These are phyloP conservation scores for Corythornis madagascariensis DNA, from an alignment of 2,113 vertebrate species.

Conservation along the genomic window DNA sequence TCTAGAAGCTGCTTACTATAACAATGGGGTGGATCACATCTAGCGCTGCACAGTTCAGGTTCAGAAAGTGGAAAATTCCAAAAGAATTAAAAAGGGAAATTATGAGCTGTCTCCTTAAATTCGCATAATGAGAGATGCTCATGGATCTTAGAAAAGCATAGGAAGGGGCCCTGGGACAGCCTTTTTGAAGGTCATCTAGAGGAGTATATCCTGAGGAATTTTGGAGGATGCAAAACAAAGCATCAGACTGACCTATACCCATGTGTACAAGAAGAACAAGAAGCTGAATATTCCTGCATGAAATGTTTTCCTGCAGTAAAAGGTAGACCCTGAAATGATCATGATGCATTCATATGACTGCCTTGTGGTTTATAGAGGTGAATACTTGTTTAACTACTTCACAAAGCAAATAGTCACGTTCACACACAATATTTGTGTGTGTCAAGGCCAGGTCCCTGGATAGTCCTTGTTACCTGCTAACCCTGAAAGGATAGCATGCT, in stretches of 20 bases:
- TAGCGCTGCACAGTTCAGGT: background rate
- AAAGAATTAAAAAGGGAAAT: background rate
- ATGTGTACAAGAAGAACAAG: background rate
- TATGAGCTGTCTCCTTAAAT: background rate
- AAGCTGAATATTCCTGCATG: background rate
- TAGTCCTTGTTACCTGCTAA: background rate
- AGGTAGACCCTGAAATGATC: background rate
- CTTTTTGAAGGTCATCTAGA: background rate
- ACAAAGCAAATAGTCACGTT: background rate
- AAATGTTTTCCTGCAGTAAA: background rate
- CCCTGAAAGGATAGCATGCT: background rate
- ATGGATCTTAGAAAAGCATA: background rate
- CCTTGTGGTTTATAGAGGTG: background rate
- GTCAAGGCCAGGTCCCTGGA: too few species aligned
- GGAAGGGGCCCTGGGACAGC: background rate
- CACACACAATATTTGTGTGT: background rate
- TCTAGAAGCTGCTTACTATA: background rate
- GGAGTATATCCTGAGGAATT: background rate
- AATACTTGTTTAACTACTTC: background rate
- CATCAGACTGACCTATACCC: background rate
- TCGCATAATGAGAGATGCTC: background rate
- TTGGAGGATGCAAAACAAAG: rapidly evolving
- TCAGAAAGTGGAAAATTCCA: background rate
- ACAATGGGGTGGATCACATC: background rate
- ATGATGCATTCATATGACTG: rapidly evolving